phyloP scores from a whole-genome alignment of 2,797 vertebrate species.

The Chaenodraco wilsoni region DNA sequence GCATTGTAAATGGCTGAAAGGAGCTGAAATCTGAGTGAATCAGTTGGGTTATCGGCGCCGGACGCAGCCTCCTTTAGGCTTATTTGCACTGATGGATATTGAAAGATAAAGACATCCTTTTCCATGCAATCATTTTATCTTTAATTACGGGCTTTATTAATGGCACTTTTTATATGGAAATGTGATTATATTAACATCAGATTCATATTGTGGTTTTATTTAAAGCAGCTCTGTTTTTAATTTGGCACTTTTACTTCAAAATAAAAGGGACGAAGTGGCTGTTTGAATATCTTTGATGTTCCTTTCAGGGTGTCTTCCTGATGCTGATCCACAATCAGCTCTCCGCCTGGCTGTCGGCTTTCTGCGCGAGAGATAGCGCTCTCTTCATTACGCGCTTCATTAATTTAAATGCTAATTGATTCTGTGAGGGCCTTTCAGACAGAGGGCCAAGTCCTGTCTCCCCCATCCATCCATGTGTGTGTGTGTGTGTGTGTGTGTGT shows the following conservation, averaged over 20 bases:
- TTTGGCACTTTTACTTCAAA: constrained; percentile 63
- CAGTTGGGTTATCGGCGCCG: constrained; percentile 67
- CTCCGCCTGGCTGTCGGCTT: constrained; percentile 62
- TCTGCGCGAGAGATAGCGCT: constrained; percentile 76
- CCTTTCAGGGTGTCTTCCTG: constrained; percentile 72
- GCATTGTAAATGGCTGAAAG: constrained; percentile 23
- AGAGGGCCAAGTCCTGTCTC: constrained; percentile 63
- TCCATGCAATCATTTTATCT: constrained; percentile 79
- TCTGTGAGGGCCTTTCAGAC: constrained; percentile 76
- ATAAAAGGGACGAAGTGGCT: constrained; percentile 51
- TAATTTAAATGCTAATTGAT: constrained; percentile 86
- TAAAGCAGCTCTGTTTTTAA: constrained; percentile 69
- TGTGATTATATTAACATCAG: constrained; percentile 62
- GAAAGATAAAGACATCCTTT: constrained; percentile 68
- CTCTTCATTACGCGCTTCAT: constrained; percentile 81
- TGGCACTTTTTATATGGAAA: constrained; percentile 78
- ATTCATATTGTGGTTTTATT: constrained; percentile 65
- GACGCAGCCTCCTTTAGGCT: constrained; percentile 71
- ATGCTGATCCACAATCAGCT: constrained; percentile 68
- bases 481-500: constrained; percentile 44
- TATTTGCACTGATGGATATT: constrained; percentile 74
- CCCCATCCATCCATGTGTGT: constrained; percentile 47
- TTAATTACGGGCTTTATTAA: constrained; percentile 81
- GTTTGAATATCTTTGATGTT: constrained; percentile 83
- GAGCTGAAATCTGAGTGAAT: constrained; percentile 39